Evolutionary conservation across 2,888 invertebrate species (phyloP).

Genomic region (Phalera bucephala): DNA sequence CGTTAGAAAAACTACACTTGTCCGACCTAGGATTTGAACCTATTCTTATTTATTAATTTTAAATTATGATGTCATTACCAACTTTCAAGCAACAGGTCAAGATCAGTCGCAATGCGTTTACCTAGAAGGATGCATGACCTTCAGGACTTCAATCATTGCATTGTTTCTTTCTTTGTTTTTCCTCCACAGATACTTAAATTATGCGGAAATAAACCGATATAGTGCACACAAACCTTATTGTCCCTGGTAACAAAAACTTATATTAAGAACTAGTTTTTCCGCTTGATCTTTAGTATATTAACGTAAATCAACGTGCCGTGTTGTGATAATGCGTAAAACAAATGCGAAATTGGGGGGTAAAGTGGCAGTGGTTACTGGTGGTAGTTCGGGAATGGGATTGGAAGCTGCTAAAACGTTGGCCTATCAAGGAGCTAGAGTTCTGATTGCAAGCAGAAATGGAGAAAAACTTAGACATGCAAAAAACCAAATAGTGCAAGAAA

Average conservation of each 20-base stretch:
- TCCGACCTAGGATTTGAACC: too few relatives aligned
- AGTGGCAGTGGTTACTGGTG: constrained; percentile 67
- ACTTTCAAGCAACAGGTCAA: too few relatives aligned
- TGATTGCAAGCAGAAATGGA: constrained; percentile 78
- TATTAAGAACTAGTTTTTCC: constrained; percentile 29
- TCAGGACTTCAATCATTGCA: too few relatives aligned
- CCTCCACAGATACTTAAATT: too few relatives aligned
- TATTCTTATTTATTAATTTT: not conserved
- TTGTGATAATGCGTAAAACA: constrained; percentile 46
- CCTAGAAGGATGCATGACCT: too few relatives aligned
- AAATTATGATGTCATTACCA: too few relatives aligned
- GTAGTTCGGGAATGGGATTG: constrained; percentile 67
- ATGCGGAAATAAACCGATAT: constrained; percentile 21
- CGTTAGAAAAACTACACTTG: too few relatives aligned
- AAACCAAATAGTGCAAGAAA: constrained; percentile 48
- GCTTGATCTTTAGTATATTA: constrained; percentile 20
- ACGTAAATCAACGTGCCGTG: constrained; percentile 9
- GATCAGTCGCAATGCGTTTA: too few relatives aligned
- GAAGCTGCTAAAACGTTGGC: constrained; percentile 73
- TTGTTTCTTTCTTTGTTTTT: not conserved
- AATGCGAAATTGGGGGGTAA: constrained; percentile 54
- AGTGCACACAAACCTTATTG: constrained; percentile 30
- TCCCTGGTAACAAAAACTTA: constrained; percentile 23
- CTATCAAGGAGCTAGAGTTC: constrained; percentile 69
- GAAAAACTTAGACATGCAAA: constrained; percentile 61